Evolutionary conservation across 2,797 vertebrate species (phyloP).

Genomic region (Sitta carolinensis): DNA sequence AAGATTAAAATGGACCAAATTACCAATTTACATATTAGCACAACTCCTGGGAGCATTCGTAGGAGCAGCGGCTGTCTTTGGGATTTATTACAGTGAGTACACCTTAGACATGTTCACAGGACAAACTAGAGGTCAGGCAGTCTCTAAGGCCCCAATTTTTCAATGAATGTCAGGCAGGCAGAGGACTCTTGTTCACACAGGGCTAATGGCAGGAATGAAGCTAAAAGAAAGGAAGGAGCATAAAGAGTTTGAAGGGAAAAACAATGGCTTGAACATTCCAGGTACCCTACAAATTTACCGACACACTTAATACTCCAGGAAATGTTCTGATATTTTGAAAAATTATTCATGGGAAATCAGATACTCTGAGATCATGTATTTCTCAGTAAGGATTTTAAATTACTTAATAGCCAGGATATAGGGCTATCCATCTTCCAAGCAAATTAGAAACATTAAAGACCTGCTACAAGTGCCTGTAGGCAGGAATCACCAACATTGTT

Average conservation of each 20-base stretch:
- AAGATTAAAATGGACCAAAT: slow-evolving; percentile 87
- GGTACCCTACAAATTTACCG: slow-evolving; percentile 1
- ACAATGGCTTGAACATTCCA: background rate
- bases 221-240: background rate
- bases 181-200: background rate
- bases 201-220: background rate
- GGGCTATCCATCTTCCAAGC: slow-evolving; percentile 56
- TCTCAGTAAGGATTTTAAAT: slow-evolving; percentile 61
- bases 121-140: slow-evolving; percentile 36
- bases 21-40: slow-evolving; percentile 89
- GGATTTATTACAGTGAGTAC: slow-evolving; percentile 88
- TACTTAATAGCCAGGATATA: slow-evolving; percentile 59
- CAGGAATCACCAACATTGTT: slow-evolving; percentile 10
- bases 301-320: slow-evolving; percentile 28
- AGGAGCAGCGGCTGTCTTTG: slow-evolving; percentile 89
- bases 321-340: slow-evolving; percentile 47
- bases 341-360: slow-evolving; percentile 57
- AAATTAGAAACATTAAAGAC: slow-evolving; percentile 66
- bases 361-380: slow-evolving; percentile 58
- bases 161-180: background rate
- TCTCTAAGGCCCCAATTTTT: slow-evolving; percentile 15
- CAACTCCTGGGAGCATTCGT: slow-evolving; percentile 91
- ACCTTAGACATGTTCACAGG: slow-evolving; percentile 10
- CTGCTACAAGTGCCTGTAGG: slow-evolving; percentile 45
- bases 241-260: background rate